Evolutionary conservation across 2,113 vertebrate genomes (phyloP), one percentile per base, ranked within the genome.

Genomic region (Recurvirostra avosetta): DNA sequence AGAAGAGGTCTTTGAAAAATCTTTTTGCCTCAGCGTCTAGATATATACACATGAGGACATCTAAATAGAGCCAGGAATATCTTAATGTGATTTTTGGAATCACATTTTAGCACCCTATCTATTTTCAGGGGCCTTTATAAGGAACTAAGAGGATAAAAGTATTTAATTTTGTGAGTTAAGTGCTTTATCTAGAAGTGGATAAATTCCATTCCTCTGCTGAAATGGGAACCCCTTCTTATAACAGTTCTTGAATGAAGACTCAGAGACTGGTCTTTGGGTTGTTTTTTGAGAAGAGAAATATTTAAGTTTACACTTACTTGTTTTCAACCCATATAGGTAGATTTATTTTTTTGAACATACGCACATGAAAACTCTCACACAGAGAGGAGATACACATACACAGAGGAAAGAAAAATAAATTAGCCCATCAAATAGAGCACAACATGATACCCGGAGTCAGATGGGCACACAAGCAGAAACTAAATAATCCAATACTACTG

Each of bases 71-170:
- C 34, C 61, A 87, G 34, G 62, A 89, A 82, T 87, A 90, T 61
- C 92, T 91, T 65, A 49, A 87, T 49, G 30, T 82, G 53, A 72
- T 67, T 95, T 94, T 87, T 94, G 34, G 47, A 89, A 87, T 81
- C 34, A 75, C 17, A 56, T 67, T 86, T 77, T 92, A 88, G 25
- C 17, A 78, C 45, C 43, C 29, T 75, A 47, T 22, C 23, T 80
- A 20, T 86, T 81, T 95, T 67, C 40, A 86, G 27, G 11, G 30
- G 20, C 25, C 26, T 68, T 71, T 78, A 25, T 85, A 76, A 75
- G 22, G 38, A 89, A 92, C 82, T 72, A 79, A 65, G 13, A 84
- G 34, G 6, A 85, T 61, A 38, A 62, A 88, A 75, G 5, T 78
- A 58, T 76, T 78, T 80, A 32, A 75, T 75, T 87, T 75, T 79